Evolutionary conservation across 2,888 invertebrate species (phyloP), one percentile per base, ranked within the genome.

Genomic region (Pollenia amentaria): DNA sequence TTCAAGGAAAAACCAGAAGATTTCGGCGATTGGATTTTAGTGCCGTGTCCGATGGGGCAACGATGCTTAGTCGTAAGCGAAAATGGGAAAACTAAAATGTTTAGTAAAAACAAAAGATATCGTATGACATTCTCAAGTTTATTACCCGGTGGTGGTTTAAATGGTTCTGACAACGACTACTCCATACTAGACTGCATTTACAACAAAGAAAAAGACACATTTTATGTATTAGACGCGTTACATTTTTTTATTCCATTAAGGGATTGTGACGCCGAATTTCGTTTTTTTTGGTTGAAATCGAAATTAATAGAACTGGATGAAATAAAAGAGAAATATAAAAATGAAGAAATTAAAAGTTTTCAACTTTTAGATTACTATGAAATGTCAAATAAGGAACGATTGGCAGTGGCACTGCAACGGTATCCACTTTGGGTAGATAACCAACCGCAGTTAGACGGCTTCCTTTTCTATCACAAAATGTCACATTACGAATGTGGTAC

Each of bases 391-490:
- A 84, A 89, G 0, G 86, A 73, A 0, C 84, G 85, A 3, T 84
- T 92, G 6, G 87, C 91, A 9, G 79, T 87, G 14, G 89, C 88
- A 9, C 64, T 93, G 7, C 90, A 91, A 29, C 88, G 85, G 0
- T 91, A 89, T 84, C 93, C 93, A 0, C 89, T 89, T 72, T 94
- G 90, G 91, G 80, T 88, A 1, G 91, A 94, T 1, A 91, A 94
- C 83, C 85, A 85, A 10, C 94, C 96, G 0, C 88, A 92, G 69
- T 92, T 98, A 75, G 99, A 99, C 93, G 99, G 99, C 0, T 92
- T 98, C 51, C 94, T 99, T 76, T 99, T 99, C 93, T 99, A 97
- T 93, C 98, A 99, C 93, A 96, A 96, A 89, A 94, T 95, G 86
- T 95, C 96, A 0, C 95, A 96, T 89, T 99, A 99, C 91, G 95